A percentile compares a stretch with the other conserved stretches of the same genome.
These are phyloP conservation scores for Rhinolophus ferrumequinum DNA, from an alignment of 2,113 vertebrate species.

Conservation along the genomic window DNA sequence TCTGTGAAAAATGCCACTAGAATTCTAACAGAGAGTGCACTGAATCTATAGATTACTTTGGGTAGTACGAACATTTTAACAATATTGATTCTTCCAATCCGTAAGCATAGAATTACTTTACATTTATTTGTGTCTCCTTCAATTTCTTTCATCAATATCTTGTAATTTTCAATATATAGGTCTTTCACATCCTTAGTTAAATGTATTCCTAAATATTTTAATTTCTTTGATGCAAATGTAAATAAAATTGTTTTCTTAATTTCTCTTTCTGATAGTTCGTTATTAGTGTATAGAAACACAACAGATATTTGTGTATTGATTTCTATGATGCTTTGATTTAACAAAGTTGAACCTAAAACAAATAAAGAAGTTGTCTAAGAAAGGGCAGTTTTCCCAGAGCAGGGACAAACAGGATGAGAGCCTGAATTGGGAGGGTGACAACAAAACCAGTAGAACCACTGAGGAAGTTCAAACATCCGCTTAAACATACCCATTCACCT, in stretches of 20 bases:
- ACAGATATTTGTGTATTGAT: not conserved
- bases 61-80: not conserved
- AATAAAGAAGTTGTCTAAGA: not conserved
- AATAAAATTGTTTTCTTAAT: not conserved
- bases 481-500: not conserved
- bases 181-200: not conserved
- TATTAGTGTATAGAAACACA: not conserved
- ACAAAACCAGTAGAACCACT: not conserved
- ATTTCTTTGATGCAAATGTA: not conserved
- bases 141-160: not conserved
- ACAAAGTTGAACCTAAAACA: constrained; percentile 30
- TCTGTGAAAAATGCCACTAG: not conserved
- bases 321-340: constrained; percentile 37
- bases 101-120: not conserved
- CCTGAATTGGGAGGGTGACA: not conserved
- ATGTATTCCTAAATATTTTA: not conserved
- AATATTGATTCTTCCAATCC: not conserved
- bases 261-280: not conserved
- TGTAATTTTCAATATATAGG: not conserved
- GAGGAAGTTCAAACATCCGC: constrained; percentile 1
- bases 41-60: not conserved
- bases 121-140: not conserved
- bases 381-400: not conserved
- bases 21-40: not conserved
- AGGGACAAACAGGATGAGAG: not conserved